Evolutionary conservation across 2,888 invertebrate species (phyloP).

Genomic region (Ennomos erosarius): DNA sequence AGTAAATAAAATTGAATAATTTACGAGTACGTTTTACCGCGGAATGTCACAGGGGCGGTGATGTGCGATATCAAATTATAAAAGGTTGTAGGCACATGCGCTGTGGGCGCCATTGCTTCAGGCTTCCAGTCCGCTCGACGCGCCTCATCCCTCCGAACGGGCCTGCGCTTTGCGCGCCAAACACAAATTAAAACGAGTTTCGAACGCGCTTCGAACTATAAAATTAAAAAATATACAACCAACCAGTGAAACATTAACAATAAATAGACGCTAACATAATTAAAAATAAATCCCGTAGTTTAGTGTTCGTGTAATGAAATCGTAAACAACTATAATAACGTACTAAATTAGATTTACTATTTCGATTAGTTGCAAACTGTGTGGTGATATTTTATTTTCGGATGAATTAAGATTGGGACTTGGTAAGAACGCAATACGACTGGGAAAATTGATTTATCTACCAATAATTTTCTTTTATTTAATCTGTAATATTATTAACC

Average conservation of each 20-base stretch:
- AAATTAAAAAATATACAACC: constrained; percentile 42
- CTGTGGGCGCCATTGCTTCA: constrained; percentile 48
- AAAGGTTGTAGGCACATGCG: constrained; percentile 77
- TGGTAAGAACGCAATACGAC: constrained; percentile 47
- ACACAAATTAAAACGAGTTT: constrained; percentile 56
- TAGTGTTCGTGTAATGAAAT: constrained; percentile 48
- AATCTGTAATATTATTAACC: constrained; percentile 5
- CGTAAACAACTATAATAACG: constrained; percentile 47
- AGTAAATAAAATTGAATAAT: constrained; percentile 81
- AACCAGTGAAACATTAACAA: constrained; percentile 34
- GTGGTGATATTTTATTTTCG: constrained; percentile 53
- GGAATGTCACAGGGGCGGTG: constrained; percentile 78
- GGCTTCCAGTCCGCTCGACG: constrained; percentile 73
- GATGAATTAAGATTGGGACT: constrained; percentile 48
- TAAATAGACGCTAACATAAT: constrained; percentile 3
- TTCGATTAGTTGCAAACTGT: constrained; percentile 48
- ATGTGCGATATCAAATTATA: constrained; percentile 82
- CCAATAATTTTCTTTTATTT: constrained; percentile 23
- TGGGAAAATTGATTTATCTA: constrained; percentile 26
- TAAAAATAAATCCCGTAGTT: constrained; percentile 31
- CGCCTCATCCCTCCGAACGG: constrained; percentile 65
- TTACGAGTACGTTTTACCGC: constrained; percentile 77
- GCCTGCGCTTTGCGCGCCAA: constrained; percentile 59
- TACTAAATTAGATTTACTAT: constrained; percentile 49
- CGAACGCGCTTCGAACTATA: constrained; percentile 56